Conservation (phyloP, 2,797 vertebrate species). For the Chelon labrosus region DNA sequence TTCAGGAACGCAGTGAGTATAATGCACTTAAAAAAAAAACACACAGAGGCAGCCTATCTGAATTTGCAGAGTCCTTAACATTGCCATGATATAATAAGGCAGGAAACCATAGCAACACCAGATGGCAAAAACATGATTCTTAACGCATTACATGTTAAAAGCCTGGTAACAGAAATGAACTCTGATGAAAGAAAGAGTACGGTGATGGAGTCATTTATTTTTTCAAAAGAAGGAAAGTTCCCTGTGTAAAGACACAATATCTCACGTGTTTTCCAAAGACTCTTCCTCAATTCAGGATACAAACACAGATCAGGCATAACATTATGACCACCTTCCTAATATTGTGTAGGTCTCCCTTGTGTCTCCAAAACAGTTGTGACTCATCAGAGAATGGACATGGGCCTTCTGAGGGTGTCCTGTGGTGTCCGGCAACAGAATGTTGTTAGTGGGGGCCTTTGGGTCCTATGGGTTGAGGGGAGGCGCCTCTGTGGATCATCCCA, state of each 20-base stretch:
- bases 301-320: no score
- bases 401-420: no score
- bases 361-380: no score
- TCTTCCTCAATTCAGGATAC: conserved; percentile 2
- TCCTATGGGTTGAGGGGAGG: no score
- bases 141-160: conserved; percentile 20
- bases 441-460: no score
- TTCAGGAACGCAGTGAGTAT: neutral
- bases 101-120: conserved; percentile 55
- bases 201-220: conserved; percentile 40
- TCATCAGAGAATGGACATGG: no score
- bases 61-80: conserved; percentile 33
- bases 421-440: no score
- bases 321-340: no score
- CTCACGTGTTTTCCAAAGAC: neutral
- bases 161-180: conserved; percentile 5
- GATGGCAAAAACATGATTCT: conserved; percentile 7
- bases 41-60: conserved; percentile 4
- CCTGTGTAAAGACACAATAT: no score
- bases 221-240: conserved; percentile 5
- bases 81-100: conserved; percentile 19
- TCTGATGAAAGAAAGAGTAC: conserved; percentile 13
- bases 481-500: no score
- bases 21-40: neutral
- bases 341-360: no score